phyloP scores from a whole-genome alignment of 2,888 invertebrate genomes.

The Chironomus tentans region DNA sequence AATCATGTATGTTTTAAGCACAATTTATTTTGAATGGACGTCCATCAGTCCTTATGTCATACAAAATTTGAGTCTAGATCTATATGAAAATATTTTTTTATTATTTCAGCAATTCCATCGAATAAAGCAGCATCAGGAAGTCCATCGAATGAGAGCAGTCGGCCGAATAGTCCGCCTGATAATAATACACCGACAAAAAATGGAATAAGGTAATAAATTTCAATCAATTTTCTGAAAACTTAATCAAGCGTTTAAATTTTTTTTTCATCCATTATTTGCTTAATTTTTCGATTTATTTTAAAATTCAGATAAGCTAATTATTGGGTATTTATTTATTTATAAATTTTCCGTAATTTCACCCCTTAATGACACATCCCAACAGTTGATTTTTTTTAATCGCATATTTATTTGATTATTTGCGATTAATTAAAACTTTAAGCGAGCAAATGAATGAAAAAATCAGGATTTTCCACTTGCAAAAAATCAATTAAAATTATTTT shows the following conservation, averaged over 20 bases:
- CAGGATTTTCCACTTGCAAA: too few species aligned
- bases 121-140: background rate
- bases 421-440: too few species aligned
- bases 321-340: background rate
- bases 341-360: too few species aligned
- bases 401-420: too few species aligned
- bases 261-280: background rate
- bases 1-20: constrained; percentile 15
- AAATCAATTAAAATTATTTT: too few species aligned
- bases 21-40: background rate
- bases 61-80: background rate
- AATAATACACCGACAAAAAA: background rate
- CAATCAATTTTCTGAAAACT: background rate
- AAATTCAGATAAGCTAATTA: background rate
- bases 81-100: too few species aligned
- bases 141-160: constrained; percentile 20
- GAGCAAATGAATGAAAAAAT: too few species aligned
- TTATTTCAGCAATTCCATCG: constrained; percentile 8
- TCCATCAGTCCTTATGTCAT: background rate
- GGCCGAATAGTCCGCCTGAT: constrained; percentile 18
- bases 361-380: too few species aligned
- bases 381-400: too few species aligned
- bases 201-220: background rate
- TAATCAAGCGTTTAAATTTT: background rate
- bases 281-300: too few species aligned